Evolutionary conservation across 2,888 invertebrate genomes (phyloP).

Genomic region (Carcina quercana): DNA sequence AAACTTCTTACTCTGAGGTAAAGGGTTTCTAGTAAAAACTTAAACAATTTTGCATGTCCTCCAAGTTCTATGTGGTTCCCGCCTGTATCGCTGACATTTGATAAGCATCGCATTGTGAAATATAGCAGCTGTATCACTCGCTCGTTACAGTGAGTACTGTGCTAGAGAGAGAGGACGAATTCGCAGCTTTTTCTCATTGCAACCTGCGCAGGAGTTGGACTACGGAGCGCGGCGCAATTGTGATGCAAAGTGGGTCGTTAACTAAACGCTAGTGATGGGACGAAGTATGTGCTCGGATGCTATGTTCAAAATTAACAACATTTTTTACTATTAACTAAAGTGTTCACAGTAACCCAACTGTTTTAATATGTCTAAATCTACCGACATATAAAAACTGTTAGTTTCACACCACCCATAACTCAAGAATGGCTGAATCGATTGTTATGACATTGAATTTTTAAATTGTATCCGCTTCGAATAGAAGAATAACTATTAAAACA

Average conservation of each 20-base stretch:
- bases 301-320: too few species aligned
- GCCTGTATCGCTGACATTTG: slow-evolving; percentile 34
- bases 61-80: slow-evolving; percentile 14
- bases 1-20: background rate
- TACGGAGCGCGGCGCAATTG: slow-evolving; percentile 23
- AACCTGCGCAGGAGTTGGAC: slow-evolving; percentile 31
- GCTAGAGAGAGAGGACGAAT: slow-evolving; percentile 7
- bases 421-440: too few species aligned
- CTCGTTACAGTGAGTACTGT: slow-evolving; percentile 4
- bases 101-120: slow-evolving; percentile 33
- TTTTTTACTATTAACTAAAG: too few species aligned
- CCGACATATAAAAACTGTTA: too few species aligned
- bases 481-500: too few species aligned
- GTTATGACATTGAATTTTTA: too few species aligned
- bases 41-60: slow-evolving; percentile 6
- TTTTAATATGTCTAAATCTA: too few species aligned
- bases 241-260: slow-evolving; percentile 25
- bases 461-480: too few species aligned
- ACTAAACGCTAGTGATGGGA: slow-evolving; percentile 29
- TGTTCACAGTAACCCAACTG: too few species aligned
- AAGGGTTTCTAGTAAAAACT: background rate
- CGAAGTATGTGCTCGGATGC: too few species aligned
- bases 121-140: slow-evolving; percentile 24
- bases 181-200: slow-evolving; percentile 22
- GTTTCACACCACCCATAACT: too few species aligned